Evolutionary conservation across 2,888 invertebrate species (phyloP).

Genomic region (Thera obeliscata): DNA sequence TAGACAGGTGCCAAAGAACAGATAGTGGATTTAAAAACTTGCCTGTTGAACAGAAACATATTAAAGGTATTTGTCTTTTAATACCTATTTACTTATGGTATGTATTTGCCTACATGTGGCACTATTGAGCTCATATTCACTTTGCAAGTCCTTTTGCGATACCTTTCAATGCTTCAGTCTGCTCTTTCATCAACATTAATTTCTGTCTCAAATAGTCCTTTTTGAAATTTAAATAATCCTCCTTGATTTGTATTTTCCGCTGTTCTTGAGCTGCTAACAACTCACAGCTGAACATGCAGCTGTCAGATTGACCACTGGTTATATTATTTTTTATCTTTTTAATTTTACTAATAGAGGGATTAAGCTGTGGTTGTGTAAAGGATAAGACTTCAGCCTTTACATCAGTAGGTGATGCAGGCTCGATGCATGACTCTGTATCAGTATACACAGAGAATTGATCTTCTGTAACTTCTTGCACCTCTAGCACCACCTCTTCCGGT

Average conservation of each 20-base stretch:
- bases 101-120: slow-evolving; percentile 7
- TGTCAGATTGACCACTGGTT: slow-evolving; percentile 53
- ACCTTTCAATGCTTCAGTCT: slow-evolving; percentile 73
- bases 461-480: slow-evolving; percentile 45
- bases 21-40: no score
- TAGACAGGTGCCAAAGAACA: no score
- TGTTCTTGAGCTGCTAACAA: slow-evolving; percentile 66
- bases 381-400: slow-evolving; percentile 50
- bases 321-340: slow-evolving; percentile 44
- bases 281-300: slow-evolving; percentile 71
- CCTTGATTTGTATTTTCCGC: slow-evolving; percentile 69
- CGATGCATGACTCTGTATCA: slow-evolving; percentile 55
- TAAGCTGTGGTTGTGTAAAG: slow-evolving; percentile 37
- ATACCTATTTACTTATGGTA: background rate
- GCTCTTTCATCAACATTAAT: slow-evolving; percentile 68
- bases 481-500: slow-evolving; percentile 43
- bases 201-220: slow-evolving; percentile 76
- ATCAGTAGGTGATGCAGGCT: slow-evolving; percentile 62
- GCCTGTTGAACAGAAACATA: background rate
- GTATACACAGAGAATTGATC: slow-evolving; percentile 51
- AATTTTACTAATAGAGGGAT: slow-evolving; percentile 11
- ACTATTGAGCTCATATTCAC: slow-evolving; percentile 28
- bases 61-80: background rate
- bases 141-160: slow-evolving; percentile 71
- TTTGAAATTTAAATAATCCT: slow-evolving; percentile 74